phyloP scores from a whole-genome alignment of 2,888 invertebrate genomes.

The Trachelus iudaicus region DNA sequence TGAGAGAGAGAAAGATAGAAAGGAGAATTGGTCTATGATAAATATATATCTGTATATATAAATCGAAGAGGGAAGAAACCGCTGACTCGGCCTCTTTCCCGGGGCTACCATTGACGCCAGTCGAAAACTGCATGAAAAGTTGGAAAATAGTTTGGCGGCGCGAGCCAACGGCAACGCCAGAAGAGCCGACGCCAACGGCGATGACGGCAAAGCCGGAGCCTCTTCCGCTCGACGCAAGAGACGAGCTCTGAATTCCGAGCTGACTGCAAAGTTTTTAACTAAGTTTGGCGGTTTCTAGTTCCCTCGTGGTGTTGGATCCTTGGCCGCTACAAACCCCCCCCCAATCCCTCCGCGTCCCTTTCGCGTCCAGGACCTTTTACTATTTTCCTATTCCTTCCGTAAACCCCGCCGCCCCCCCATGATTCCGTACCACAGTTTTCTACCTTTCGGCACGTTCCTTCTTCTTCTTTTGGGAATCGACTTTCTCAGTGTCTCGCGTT shows the following conservation, averaged over 20 bases:
- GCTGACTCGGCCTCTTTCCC: constrained; percentile 32
- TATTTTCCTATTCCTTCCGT: constrained; percentile 31
- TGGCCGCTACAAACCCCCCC: constrained; percentile 16
- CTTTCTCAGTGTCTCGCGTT: too few species aligned
- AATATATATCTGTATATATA: too few species aligned
- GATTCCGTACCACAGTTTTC: constrained; percentile 23
- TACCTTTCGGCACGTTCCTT: constrained; percentile 35
- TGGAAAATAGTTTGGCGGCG: constrained; percentile 52
- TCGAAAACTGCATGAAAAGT: constrained; percentile 55
- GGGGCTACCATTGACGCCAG: constrained; percentile 38
- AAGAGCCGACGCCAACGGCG: too few species aligned
- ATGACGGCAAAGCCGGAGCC: too few species aligned
- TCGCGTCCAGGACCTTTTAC: constrained; percentile 1
- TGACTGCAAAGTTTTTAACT: constrained; percentile 63
- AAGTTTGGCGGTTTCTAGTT: constrained; percentile 54
- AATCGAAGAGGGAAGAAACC: constrained; percentile 21
- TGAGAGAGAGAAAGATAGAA: too few species aligned
- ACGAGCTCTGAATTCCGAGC: constrained; percentile 55
- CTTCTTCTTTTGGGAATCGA: neutral
- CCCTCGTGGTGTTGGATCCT: constrained; percentile 1
- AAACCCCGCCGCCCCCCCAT: constrained; percentile 35
- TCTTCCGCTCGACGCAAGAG: constrained; percentile 26
- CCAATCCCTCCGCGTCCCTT: neutral
- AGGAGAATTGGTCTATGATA: too few species aligned
- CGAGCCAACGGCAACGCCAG: constrained; percentile 28